Evolutionary conservation across 2,797 vertebrate genomes (phyloP).

Genomic region (Meriones psammophilus): DNA sequence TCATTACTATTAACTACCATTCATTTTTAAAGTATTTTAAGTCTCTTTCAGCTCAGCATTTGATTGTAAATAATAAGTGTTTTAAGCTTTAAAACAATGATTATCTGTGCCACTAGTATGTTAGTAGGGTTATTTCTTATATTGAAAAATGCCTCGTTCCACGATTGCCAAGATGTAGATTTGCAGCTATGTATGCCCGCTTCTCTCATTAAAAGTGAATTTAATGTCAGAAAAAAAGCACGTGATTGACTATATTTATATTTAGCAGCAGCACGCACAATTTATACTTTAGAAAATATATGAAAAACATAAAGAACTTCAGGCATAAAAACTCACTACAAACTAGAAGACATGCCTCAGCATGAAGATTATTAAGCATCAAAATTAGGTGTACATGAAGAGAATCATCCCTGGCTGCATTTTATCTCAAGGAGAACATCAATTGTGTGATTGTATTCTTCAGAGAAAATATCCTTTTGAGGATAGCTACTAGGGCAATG

Average conservation of each 20-base stretch:
- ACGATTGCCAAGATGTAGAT: not conserved
- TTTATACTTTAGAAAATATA: not conserved
- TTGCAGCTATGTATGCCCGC: not conserved
- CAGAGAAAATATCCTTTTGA: not conserved
- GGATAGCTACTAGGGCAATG: not conserved
- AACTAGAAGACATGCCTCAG: not conserved
- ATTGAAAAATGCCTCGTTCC: no score
- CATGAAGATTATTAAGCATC: not conserved
- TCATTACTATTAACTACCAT: not conserved
- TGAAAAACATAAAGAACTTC: not conserved
- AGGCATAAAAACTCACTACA: not conserved
- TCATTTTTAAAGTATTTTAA: not conserved
- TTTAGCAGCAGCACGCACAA: not conserved
- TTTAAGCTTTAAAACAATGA: not conserved
- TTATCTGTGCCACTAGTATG: not conserved
- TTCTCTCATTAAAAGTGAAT: not conserved
- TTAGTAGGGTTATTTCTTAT: not conserved
- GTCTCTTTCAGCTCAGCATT: not conserved
- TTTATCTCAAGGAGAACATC: not conserved
- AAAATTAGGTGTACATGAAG: not conserved
- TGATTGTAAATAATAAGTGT: not conserved
- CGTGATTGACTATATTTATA: not conserved
- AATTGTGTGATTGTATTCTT: slow-evolving; percentile 22
- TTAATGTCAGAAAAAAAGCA: not conserved
- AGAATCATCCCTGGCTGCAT: not conserved